Evolutionary conservation across 2,797 vertebrate genomes (phyloP), one percentile per base, ranked within the genome.

Genomic region (Notolepis coatsorum): DNA sequence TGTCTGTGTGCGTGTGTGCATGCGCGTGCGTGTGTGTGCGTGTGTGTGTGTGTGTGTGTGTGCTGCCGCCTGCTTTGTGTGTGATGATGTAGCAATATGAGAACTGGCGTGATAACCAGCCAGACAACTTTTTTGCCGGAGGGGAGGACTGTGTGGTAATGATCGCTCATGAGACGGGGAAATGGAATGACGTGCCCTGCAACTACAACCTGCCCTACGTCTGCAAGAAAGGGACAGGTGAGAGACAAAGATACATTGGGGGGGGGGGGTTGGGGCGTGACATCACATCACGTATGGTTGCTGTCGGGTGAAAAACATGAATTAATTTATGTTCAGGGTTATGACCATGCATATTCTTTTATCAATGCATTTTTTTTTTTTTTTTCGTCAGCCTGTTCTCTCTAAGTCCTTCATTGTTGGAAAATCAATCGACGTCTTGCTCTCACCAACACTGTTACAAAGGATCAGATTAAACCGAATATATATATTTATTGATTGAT

Each of bases 201-300:
- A 99, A 98, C 93, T 99, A 99, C 92, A 98, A 98, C 80, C 94
- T 99, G 81, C 97, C 97, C 61, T 99, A 98, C 18, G 93, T 98
- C 90, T 99, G 97, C 92, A 99, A 99, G 91, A 98, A 98, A 60
- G 96, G 96, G 87, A 97, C 96, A 93, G 97, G 97, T 99, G 89
- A 71, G 87, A 57, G 27, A 15, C 17, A 25, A 39, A 38, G 15
- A 30, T 2, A 62, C 12, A 31, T 46, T 39, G 31, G 30, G 47
- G 51, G 6, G 39, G 52, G 33, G 30, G 12, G 43, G 27, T 9
- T n/a, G n/a, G n/a, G n/a, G n/a, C n/a, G n/a, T n/a, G n/a, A n/a
- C n/a, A n/a, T n/a, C n/a, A n/a, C n/a, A n/a, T n/a, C n/a, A n/a
- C n/a, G n/a, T n/a, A n/a, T n/a, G n/a, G n/a, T n/a, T n/a, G n/a